phyloP scores from a whole-genome alignment of 2,888 invertebrate genomes.

The Drosophila percnosoma region DNA sequence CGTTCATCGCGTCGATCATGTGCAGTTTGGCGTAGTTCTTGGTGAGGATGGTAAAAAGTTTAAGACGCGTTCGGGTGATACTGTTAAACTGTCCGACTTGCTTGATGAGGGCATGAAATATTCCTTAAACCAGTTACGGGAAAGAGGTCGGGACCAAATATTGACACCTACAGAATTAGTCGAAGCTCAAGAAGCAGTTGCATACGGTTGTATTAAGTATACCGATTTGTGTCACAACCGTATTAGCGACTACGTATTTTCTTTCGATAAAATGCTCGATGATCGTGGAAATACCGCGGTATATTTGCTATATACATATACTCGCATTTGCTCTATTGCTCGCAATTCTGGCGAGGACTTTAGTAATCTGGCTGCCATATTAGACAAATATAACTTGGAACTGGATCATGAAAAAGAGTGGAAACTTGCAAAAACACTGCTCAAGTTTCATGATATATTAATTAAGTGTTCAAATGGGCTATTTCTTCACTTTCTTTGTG shows the following conservation, averaged over 20 bases:
- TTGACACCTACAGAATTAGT: constrained; percentile 92
- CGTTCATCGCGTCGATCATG: constrained; percentile 92
- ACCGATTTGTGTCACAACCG: constrained; percentile 98
- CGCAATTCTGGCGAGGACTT: constrained; percentile 86
- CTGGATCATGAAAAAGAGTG: constrained; percentile 96
- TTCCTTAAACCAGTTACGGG: constrained; percentile 92
- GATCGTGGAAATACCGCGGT: constrained; percentile 99
- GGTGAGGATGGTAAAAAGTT: constrained; percentile 99
- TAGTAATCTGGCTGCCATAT: constrained; percentile 88
- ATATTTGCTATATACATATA: constrained; percentile 97
- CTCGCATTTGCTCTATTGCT: constrained; percentile 96
- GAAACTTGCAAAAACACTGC: constrained; percentile 94
- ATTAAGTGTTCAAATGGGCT: constrained; percentile 93
- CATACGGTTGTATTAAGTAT: constrained; percentile 99
- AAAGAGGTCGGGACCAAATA: constrained; percentile 94
- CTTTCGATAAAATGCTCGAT: constrained; percentile 99
- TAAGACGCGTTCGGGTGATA: constrained; percentile 98
- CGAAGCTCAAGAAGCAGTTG: constrained; percentile 94
- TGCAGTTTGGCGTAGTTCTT: constrained; percentile 97
- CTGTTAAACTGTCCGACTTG: constrained; percentile 93
- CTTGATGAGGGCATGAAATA: constrained; percentile 96
- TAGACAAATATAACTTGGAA: constrained; percentile 87
- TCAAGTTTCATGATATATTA: constrained; percentile 95
- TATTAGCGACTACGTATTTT: constrained; percentile 97
- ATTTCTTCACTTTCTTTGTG: constrained; percentile 94